Evolutionary conservation across 2,888 invertebrate genomes (phyloP).

Genomic region (Drosophila aldrichi): DNA sequence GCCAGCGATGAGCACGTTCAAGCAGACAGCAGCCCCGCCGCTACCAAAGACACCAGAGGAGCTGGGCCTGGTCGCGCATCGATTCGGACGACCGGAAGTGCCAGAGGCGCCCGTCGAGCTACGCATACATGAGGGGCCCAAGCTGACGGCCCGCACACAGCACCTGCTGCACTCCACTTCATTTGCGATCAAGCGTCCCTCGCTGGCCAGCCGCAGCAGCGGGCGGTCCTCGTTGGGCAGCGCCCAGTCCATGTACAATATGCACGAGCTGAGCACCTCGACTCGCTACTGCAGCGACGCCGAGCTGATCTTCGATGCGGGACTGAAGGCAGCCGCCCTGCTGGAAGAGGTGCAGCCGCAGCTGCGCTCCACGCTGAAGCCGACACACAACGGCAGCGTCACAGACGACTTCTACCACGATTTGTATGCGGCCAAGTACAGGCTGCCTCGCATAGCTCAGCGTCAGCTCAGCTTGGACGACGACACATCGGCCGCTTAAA

Average conservation of each 20-base stretch:
- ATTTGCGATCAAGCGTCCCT: slow-evolving; percentile 84
- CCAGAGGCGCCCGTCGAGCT: slow-evolving; percentile 34
- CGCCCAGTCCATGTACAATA: slow-evolving; percentile 82
- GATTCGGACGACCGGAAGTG: slow-evolving; percentile 58
- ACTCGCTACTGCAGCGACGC: slow-evolving; percentile 68
- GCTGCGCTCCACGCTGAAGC: slow-evolving; percentile 86
- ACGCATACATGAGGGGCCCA: slow-evolving; percentile 67
- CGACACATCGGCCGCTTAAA: slow-evolving; percentile 58
- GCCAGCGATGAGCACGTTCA: slow-evolving; percentile 76
- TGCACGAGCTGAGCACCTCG: slow-evolving; percentile 71
- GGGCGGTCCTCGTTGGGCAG: slow-evolving; percentile 72
- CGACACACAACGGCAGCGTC: slow-evolving; percentile 56
- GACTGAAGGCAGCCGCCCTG: slow-evolving; percentile 76
- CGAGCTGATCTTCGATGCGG: slow-evolving; percentile 61
- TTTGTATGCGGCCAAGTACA: slow-evolving; percentile 66
- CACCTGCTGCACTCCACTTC: slow-evolving; percentile 82
- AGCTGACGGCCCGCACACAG: slow-evolving; percentile 65
- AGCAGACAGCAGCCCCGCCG: slow-evolving; percentile 37
- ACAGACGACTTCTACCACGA: slow-evolving; percentile 68
- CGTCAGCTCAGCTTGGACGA: slow-evolving; percentile 60
- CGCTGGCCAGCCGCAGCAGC: slow-evolving; percentile 71
- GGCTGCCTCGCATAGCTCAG: slow-evolving; percentile 58
- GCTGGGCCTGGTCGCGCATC: slow-evolving; percentile 65
- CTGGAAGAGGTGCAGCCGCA: slow-evolving; percentile 85
- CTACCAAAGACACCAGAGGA: slow-evolving; percentile 54